Evolutionary conservation across 2,797 vertebrate species (phyloP), one percentile per base, ranked within the genome.

Genomic region (Chrysocyon brachyurus): DNA sequence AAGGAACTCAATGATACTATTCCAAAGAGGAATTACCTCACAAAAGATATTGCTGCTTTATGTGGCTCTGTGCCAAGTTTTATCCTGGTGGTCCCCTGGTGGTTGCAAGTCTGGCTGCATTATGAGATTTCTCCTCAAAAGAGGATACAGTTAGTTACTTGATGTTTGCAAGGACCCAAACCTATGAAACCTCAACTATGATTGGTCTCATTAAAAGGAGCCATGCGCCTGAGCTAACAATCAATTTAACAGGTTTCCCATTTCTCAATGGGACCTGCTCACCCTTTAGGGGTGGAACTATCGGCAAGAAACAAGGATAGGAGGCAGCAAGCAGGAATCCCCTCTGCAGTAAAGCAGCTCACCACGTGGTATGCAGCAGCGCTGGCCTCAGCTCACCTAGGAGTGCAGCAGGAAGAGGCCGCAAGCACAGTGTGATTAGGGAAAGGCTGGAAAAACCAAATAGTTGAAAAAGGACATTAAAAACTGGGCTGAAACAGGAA

Each of bases 1-100:
- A 57, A 78, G 26, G 54, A 49, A 96, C 33, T 73, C 68, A 59
- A 66, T 26, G 68, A 24, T 75, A 36, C 64, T 24, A n/a, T 22
- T 77, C 61, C 73, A 36, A 73, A 54, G 26, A 90, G 63, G 26
- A 22, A 57, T 54, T 63, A 90, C 57, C 59, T 97, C 92, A 90
- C 22, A 86, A 15, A 64, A 89, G 70, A 73, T 10, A 70, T 1
- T 26, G 63, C n/a, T 83, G 49, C 73, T 63, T 57, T 52, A 36
- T 5, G 46, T 28, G 59, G 82, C 66, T 87, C 66, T 82, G n/a
- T 3, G 49, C 40, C 68, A 59, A 21, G 26, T 54, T 82, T 52
- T 54, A 28, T 10, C 79, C 59, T 52, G 68, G 12, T 57, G 64
- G 83, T 31, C 61, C 79, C 49, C n/a, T 5, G 36, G 57, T 89